phyloP scores from a whole-genome alignment of 2,797 vertebrate genomes.

The Meriones psammophilus region DNA sequence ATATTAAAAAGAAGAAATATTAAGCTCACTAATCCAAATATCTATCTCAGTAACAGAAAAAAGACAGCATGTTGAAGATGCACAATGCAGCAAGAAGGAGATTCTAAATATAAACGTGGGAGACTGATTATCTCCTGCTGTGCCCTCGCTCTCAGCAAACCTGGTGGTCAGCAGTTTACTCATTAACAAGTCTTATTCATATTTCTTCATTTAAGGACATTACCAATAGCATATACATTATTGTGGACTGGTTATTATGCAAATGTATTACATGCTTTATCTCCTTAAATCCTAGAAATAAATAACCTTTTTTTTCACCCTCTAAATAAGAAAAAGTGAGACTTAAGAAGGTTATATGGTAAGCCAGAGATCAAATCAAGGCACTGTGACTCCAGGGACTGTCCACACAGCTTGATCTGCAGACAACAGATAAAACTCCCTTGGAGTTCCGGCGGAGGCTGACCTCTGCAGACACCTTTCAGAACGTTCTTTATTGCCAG shows the following conservation, averaged over 20 bases:
- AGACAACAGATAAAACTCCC: neutral
- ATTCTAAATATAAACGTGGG: neutral
- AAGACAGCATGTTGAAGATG: neutral
- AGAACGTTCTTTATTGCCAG: neutral
- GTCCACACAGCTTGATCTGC: no score
- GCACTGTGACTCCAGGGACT: neutral
- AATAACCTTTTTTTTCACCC: neutral
- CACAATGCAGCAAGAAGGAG: neutral
- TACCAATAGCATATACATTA: neutral
- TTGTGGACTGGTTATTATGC: neutral
- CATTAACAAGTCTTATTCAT: neutral
- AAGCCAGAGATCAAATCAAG: neutral
- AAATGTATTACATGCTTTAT: neutral
- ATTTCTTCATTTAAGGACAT: neutral
- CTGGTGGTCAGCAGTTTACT: neutral
- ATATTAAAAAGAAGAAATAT: neutral
- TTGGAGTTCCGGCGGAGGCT: neutral
- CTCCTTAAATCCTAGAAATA: neutral
- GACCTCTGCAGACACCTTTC: neutral
- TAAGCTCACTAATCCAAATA: neutral
- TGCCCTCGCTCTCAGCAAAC: neutral
- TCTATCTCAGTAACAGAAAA: neutral
- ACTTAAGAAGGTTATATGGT: neutral
- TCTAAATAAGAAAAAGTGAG: neutral
- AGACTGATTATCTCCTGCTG: neutral